A percentile compares a stretch with the other conserved stretches of the same genome.
phyloP scores from a whole-genome alignment of 1,140 invertebrate species.

The Rhyzopertha dominica region DNA sequence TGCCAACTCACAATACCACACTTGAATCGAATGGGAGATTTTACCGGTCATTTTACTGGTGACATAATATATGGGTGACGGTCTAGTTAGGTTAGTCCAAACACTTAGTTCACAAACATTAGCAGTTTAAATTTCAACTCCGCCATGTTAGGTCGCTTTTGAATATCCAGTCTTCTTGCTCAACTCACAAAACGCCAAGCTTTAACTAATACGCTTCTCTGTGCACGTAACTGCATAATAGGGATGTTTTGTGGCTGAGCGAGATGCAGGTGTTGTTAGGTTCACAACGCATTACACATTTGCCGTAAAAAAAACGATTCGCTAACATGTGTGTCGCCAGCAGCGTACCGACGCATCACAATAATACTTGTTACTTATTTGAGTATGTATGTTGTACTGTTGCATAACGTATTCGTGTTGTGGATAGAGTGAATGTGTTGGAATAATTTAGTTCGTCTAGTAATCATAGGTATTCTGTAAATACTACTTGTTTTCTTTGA shows the following conservation, averaged over 20 bases:
- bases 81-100: slow-evolving; percentile 37
- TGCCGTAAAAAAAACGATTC: too few relatives aligned
- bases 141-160: slow-evolving; percentile 15
- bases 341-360: slow-evolving; percentile 11
- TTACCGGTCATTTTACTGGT: too few relatives aligned
- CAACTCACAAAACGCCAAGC: neutral
- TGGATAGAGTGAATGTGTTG: slow-evolving; percentile 21
- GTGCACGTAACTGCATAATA: too few relatives aligned
- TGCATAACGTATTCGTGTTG: slow-evolving; percentile 18
- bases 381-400: slow-evolving; percentile 3
- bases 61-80: slow-evolving; percentile 23
- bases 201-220: neutral
- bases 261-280: neutral
- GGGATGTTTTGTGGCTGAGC: too few relatives aligned
- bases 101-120: slow-evolving; percentile 24
- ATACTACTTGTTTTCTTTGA: slow-evolving; percentile 25
- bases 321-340: slow-evolving; percentile 5
- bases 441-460: slow-evolving; percentile 16
- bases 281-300: neutral
- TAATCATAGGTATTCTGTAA: slow-evolving; percentile 24
- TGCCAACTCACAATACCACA: slow-evolving; percentile 33
- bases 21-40: too few relatives aligned
- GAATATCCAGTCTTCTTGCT: slow-evolving; percentile 1
- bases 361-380: slow-evolving; percentile 13
- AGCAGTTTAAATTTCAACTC: slow-evolving; percentile 19